These are phyloP conservation scores for Chymomyza fuscimana DNA, from an alignment of 2,888 invertebrate genomes.

Conservation along the genomic window DNA sequence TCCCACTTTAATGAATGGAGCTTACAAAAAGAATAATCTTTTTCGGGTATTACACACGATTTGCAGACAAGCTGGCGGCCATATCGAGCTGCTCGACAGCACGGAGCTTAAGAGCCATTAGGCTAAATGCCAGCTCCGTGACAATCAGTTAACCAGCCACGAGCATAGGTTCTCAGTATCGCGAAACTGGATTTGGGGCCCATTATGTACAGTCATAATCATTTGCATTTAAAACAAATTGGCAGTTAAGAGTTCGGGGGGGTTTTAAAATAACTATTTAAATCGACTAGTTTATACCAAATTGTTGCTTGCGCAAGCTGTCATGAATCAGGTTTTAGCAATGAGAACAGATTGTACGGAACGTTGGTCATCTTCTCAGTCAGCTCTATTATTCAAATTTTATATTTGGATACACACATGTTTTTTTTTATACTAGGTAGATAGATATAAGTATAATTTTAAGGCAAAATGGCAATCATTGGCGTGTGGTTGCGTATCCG, in stretches of 20 bases:
- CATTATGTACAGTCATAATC: constrained; percentile 37
- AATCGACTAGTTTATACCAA: constrained; percentile 46
- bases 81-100: neutral
- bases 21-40: neutral
- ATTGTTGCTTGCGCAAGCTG: neutral
- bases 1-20: neutral
- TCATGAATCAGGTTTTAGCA: neutral
- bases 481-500: constrained; percentile 30
- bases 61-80: neutral
- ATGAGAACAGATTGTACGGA: neutral
- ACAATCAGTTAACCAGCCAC: neutral
- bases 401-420: neutral
- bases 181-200: constrained; percentile 10
- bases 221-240: constrained; percentile 66
- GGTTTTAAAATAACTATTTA: constrained; percentile 54
- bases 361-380: neutral
- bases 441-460: constrained; percentile 21
- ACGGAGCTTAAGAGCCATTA: neutral
- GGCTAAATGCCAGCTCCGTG: neutral
- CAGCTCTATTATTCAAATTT: neutral
- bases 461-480: constrained; percentile 36
- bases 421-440: neutral
- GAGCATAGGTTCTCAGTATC: neutral
- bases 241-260: constrained; percentile 26
- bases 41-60: neutral